Conservation (phyloP, 2,797 vertebrate genomes). For the Lacerta viridis region DNA sequence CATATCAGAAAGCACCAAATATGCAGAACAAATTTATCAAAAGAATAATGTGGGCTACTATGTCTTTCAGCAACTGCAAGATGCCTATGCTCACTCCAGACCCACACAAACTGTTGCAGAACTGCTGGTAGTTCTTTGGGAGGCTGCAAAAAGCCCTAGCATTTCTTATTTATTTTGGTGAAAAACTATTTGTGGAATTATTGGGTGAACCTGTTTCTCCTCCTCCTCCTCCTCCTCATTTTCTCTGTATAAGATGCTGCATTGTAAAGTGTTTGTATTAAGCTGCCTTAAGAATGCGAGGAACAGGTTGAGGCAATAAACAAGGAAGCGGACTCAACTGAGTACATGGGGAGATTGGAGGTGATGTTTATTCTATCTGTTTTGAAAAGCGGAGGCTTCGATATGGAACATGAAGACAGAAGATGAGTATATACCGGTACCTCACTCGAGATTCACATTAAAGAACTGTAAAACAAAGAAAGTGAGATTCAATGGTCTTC, state of each 20-base stretch:
- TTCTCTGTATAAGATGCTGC: not conserved
- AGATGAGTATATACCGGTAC: not conserved
- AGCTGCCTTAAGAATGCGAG: not conserved
- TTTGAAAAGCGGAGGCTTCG: not conserved
- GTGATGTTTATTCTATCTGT: not conserved
- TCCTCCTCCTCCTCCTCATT: not conserved
- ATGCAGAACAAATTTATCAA: too few species aligned
- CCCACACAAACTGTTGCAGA: not conserved
- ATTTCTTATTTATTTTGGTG: too few species aligned
- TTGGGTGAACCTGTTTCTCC: not conserved
- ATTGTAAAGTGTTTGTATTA: not conserved
- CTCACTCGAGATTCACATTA: not conserved
- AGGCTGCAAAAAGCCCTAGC: not conserved
- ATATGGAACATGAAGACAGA: not conserved
- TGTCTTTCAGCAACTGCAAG: not conserved
- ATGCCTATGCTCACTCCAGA: not conserved
- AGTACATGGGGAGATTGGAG: not conserved
- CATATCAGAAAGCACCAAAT: too few species aligned
- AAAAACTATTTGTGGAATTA: not conserved
- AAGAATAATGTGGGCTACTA: too few species aligned
- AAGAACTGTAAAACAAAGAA: not conserved
- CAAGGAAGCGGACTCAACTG: not conserved
- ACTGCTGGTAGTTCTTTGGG: not conserved
- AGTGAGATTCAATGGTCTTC: not conserved
- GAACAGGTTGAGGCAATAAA: not conserved